phyloP scores from a whole-genome alignment of 2,113 vertebrate genomes.

The Steatornis caripensis region DNA sequence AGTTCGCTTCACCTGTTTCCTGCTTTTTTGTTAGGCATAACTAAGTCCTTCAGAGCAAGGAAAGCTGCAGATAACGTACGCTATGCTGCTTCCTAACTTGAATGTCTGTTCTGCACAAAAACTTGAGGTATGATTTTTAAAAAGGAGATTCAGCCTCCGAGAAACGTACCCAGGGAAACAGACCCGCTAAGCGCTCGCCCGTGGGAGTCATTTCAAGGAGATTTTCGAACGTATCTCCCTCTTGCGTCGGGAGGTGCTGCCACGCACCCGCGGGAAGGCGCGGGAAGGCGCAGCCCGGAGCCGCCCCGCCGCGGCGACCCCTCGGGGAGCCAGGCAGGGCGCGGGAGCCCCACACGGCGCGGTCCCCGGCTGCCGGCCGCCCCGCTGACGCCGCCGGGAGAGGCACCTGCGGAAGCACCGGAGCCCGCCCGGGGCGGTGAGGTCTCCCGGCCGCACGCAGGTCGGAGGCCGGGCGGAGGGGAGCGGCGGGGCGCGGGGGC shows the following conservation, averaged over 20 bases:
- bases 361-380: background rate
- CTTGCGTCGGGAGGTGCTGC: background rate
- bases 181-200: background rate
- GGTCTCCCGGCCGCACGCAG: background rate
- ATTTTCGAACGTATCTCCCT: background rate
- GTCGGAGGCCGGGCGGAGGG: background rate
- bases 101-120: background rate
- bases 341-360: background rate
- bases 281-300: background rate
- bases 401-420: background rate
- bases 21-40: background rate
- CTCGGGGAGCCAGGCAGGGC: background rate
- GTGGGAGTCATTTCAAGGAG: background rate
- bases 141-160: background rate
- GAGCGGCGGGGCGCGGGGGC: background rate
- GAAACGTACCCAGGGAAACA: background rate
- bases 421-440: background rate
- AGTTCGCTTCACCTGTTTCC: background rate
- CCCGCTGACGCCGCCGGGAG: background rate
- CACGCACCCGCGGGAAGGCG: background rate
- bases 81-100: background rate
- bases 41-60: background rate
- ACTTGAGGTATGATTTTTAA: background rate
- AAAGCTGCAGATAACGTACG: fast-evolving
- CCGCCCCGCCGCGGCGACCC: background rate